Evolutionary conservation across 2,113 vertebrate genomes (phyloP).

Genomic region (Myiopsitta monachus): DNA sequence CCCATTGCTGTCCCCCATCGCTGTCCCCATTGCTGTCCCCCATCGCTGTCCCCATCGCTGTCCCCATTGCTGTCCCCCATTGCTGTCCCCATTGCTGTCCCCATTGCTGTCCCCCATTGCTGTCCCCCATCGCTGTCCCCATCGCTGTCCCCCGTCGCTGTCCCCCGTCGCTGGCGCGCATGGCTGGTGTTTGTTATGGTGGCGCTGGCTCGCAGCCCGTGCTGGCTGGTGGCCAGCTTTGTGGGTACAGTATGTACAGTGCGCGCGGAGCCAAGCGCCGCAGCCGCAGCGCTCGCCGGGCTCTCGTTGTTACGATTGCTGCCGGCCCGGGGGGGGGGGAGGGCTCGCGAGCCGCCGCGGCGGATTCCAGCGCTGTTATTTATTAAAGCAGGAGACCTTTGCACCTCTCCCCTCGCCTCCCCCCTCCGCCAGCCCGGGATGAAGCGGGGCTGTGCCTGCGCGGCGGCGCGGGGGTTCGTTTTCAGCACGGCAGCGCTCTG

Average conservation of each 20-base stretch:
- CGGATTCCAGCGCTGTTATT: slow-evolving; percentile 56
- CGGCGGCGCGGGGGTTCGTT: background rate
- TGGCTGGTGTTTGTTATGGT: slow-evolving; percentile 84
- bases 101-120: background rate
- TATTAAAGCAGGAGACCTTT: slow-evolving; percentile 61
- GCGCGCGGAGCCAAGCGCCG: slow-evolving; percentile 86
- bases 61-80: too few relatives aligned
- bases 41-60: too few relatives aligned
- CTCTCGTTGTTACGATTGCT: background rate
- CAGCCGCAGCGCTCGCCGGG: slow-evolving; percentile 36
- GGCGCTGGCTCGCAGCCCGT: slow-evolving; percentile 79
- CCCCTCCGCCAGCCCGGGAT: background rate
- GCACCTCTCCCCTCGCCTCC: slow-evolving; percentile 1
- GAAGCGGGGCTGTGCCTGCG: background rate
- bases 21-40: too few relatives aligned
- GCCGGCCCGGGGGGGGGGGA: background rate
- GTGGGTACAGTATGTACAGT: slow-evolving; percentile 99
- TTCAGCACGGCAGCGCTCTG: background rate
- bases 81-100: too few relatives aligned
- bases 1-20: too few relatives aligned
- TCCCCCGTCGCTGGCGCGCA: slow-evolving; percentile 58
- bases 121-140: too few relatives aligned
- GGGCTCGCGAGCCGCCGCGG: slow-evolving; percentile 56
- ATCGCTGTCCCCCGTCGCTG: background rate
- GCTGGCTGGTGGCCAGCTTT: slow-evolving; percentile 83